These are phyloP conservation scores for Drosophila bifasciata DNA, from an alignment of 1,140 invertebrate genomes.

Conservation along the genomic window DNA sequence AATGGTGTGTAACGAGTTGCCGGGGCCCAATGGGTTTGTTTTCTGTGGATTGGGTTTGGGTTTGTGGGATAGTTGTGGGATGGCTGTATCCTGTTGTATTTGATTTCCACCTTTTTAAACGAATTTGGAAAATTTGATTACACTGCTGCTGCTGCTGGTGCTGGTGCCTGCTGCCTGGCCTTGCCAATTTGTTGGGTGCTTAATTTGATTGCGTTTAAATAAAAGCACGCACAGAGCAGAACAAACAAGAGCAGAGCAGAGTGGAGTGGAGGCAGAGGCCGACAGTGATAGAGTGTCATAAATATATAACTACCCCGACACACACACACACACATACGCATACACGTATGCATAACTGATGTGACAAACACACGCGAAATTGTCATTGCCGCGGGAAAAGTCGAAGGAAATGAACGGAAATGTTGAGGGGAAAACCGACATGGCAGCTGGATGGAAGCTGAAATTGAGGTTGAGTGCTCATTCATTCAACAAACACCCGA, in stretches of 20 bases:
- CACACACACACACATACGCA: conserved; percentile 19
- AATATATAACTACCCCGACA: conserved; percentile 47
- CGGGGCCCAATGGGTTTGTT: conserved; percentile 32
- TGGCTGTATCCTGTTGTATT: conserved; percentile 33
- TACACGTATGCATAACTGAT: conserved; percentile 74
- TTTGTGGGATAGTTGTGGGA: conserved; percentile 20
- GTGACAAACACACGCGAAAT: conserved; percentile 80
- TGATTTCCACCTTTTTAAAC: conserved; percentile 49
- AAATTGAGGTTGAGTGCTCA: conserved; percentile 75
- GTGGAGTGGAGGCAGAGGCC: conserved; percentile 42
- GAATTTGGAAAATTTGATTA: conserved; percentile 69
- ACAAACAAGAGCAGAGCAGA: too few species aligned
- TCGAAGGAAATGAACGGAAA: neutral
- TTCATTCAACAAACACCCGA: conserved; percentile 52
- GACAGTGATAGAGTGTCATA: conserved; percentile 77
- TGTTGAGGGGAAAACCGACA: conserved; percentile 30
- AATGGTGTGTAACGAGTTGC: conserved; percentile 42
- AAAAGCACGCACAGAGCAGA: conserved; percentile 60
- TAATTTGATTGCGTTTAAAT: conserved; percentile 81
- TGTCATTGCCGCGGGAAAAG: conserved; percentile 62
- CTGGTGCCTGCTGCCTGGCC: conserved; percentile 41
- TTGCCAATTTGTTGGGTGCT: conserved; percentile 69
- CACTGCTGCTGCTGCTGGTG: conserved; percentile 31
- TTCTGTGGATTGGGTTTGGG: neutral
- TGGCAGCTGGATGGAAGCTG: conserved; percentile 56